Conservation (phyloP, 2,113 vertebrate genomes). For the Pogona vitticeps region DNA sequence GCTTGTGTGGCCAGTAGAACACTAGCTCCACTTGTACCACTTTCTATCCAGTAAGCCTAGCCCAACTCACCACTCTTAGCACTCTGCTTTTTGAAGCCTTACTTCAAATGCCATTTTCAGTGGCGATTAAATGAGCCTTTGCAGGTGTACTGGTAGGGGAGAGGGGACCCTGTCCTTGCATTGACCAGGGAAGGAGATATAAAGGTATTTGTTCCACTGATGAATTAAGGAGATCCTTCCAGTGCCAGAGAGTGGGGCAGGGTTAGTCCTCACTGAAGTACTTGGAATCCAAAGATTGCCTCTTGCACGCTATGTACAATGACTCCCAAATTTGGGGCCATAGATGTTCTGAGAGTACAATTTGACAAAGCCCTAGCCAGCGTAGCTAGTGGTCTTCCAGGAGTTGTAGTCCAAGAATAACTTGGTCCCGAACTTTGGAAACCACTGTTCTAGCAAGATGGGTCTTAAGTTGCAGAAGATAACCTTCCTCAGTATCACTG, state of each 20-base stretch:
- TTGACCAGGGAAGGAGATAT: not conserved
- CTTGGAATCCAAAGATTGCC: not conserved
- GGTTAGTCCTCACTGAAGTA: not conserved
- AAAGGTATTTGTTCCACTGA: not conserved
- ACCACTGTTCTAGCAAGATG: not conserved
- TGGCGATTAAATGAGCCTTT: not conserved
- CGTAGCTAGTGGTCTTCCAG: too few species aligned
- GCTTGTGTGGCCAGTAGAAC: not conserved
- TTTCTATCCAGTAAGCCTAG: not conserved
- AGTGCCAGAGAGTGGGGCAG: not conserved
- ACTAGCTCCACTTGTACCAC: not conserved
- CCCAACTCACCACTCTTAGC: not conserved
- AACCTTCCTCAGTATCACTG: too few species aligned
- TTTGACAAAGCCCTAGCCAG: too few species aligned
- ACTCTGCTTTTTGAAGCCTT: not conserved
- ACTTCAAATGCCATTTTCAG: not conserved
- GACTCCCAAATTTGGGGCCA: too few species aligned
- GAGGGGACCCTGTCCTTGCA: not conserved
- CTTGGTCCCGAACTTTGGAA: too few species aligned
- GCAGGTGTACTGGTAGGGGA: not conserved
- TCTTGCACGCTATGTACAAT: not conserved
- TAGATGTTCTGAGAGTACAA: too few species aligned
- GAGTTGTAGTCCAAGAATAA: too few species aligned
- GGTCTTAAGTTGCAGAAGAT: not conserved
- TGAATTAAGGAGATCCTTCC: not conserved